phyloP scores from a whole-genome alignment of 2,888 invertebrate species.

The Ormia ochracea region DNA sequence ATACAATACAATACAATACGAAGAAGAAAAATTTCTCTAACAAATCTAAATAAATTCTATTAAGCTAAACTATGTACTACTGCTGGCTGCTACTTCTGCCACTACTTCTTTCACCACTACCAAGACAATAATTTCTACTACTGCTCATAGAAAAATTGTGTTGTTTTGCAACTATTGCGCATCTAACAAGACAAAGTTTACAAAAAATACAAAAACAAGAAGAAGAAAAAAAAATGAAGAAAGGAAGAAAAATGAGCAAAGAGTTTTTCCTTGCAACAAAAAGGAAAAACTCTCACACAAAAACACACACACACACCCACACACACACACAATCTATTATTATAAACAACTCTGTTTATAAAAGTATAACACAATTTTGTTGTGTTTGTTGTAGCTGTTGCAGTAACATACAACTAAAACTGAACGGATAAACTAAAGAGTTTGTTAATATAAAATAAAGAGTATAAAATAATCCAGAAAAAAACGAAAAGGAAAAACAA shows the following conservation, averaged over 20 bases:
- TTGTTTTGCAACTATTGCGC: constrained; percentile 57
- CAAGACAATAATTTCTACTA: constrained; percentile 13
- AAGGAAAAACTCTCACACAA: constrained; percentile 5
- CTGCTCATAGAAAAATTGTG: constrained; percentile 32
- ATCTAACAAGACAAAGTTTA: constrained; percentile 47
- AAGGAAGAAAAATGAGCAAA: constrained; percentile 52
- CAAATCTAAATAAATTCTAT: constrained; percentile 49
- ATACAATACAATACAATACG: no score
- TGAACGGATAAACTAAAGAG: constrained; percentile 40
- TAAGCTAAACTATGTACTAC: constrained; percentile 26
- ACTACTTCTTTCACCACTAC: constrained; percentile 17
- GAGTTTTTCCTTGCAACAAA: constrained; percentile 39
- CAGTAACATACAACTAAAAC: not conserved
- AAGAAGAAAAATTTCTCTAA: constrained; percentile 52
- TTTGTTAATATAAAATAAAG: constrained; percentile 38
- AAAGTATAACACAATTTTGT: constrained; percentile 12
- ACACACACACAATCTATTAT: not conserved
- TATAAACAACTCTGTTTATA: constrained; percentile 41
- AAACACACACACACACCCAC: not conserved
- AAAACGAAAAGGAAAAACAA: not conserved
- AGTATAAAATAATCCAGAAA: constrained; percentile 26
- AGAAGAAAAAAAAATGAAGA: constrained; percentile 18
- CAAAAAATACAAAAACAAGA: no score
- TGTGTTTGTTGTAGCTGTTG: constrained; percentile 7
- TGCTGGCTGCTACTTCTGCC: constrained; percentile 17